Conservation (phyloP, 2,797 vertebrate genomes). For the Sternarchorhynchus goeldii region DNA sequence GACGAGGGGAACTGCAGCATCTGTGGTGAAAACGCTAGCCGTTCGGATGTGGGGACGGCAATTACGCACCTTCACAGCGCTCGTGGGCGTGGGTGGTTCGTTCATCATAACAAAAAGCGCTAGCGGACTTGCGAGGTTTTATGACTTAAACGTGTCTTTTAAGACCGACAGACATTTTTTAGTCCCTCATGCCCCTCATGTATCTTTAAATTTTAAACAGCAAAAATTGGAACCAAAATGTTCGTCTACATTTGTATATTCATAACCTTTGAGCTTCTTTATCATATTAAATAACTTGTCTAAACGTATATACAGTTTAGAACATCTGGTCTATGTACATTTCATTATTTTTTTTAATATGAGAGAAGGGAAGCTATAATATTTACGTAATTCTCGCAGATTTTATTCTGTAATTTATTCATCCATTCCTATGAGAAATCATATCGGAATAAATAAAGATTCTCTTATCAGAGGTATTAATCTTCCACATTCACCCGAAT, state of each 20-base stretch:
- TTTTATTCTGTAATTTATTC: background rate
- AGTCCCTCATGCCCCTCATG: too few species aligned
- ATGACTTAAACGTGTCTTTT: slow-evolving; percentile 28
- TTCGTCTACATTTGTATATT: too few species aligned
- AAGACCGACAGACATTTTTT: too few species aligned
- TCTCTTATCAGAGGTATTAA: background rate
- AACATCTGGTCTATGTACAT: background rate
- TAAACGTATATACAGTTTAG: background rate
- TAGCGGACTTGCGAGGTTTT: slow-evolving; percentile 38
- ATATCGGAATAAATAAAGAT: background rate
- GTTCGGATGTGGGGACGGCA: slow-evolving; percentile 35
- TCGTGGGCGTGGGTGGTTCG: slow-evolving; percentile 45
- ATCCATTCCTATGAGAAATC: slow-evolving; percentile 5
- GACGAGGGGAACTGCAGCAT: slow-evolving; percentile 12
- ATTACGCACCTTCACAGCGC: slow-evolving; percentile 39
- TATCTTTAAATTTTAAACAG: too few species aligned
- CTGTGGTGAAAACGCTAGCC: slow-evolving; percentile 14
- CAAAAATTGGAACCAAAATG: too few species aligned
- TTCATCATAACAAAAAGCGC: slow-evolving; percentile 41
- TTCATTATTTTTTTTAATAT: background rate
- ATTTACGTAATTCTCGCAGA: background rate
- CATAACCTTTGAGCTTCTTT: too few species aligned
- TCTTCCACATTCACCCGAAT: background rate
- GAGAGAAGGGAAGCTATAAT: background rate
- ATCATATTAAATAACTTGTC: background rate